A percentile compares a stretch with the other conserved stretches of the same genome.
These are phyloP conservation scores for Dipodomys ordii DNA, from an alignment of 2,113 vertebrate species.

Conservation along the genomic window DNA sequence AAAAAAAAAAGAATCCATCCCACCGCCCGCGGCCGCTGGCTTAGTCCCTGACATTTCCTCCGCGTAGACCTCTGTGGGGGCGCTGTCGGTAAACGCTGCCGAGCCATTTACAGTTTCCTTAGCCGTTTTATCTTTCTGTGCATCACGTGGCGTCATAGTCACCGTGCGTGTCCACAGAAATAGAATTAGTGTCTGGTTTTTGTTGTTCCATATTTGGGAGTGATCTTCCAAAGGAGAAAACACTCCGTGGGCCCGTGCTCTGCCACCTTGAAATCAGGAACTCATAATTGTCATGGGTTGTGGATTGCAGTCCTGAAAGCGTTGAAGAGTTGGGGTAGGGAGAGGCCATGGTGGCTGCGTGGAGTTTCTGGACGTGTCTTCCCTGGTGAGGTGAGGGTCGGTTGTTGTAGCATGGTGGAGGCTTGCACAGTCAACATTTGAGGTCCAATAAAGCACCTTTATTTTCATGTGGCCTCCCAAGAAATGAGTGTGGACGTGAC, in stretches of 20 bases:
- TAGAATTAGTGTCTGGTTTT: background rate
- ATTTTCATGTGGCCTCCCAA: background rate
- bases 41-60: background rate
- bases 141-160: background rate
- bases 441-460: background rate
- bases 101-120: background rate
- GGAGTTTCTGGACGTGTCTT: background rate
- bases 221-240: background rate
- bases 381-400: background rate
- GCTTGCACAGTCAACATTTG: background rate
- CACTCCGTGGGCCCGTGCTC: background rate
- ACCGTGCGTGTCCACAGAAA: background rate
- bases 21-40: background rate
- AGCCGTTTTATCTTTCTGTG: background rate
- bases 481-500: background rate
- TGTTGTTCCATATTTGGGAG: background rate
- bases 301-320: background rate
- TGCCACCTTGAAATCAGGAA: conserved; percentile 28
- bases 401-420: background rate
- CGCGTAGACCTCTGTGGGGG: background rate
- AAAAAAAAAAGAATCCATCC: background rate
- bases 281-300: background rate
- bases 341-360: background rate
- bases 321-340: background rate
- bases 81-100: background rate